Conservation (phyloP, 2,888 invertebrate genomes). For the Ariolimax columbianus region DNA sequence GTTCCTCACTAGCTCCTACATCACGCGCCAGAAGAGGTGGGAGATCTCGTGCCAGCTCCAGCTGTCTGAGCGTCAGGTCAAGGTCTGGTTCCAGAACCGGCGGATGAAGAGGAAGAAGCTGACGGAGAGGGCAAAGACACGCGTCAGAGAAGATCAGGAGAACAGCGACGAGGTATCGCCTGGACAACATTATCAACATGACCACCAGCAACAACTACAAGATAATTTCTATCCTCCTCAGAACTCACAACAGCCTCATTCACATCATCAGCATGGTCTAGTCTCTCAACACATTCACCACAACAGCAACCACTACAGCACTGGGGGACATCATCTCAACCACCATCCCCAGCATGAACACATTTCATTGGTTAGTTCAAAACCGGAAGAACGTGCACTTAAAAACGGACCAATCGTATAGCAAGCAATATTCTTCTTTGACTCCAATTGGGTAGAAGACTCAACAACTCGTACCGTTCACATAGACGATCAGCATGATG, state of each 20-base stretch:
- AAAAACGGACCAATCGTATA: no score
- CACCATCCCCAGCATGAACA: no score
- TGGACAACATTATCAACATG: neutral
- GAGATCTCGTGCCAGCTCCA: constrained; percentile 97
- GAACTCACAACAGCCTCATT: neutral
- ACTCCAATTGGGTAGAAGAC: no score
- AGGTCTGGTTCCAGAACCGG: constrained; percentile 99
- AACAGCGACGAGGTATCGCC: constrained; percentile 60
- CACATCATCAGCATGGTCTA: no score
- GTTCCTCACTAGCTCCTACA: constrained; percentile 98
- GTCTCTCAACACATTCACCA: no score
- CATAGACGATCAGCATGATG: no score
- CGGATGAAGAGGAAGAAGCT: constrained; percentile 98
- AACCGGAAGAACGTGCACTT: no score
- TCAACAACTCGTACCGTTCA: no score
- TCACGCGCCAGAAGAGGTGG: constrained; percentile 98
- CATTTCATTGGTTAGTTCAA: no score
- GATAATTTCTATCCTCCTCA: neutral
- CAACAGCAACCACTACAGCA: no score
- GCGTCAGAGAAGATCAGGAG: constrained; percentile 69
- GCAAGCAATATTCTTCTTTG: no score
- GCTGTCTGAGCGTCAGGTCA: constrained; percentile 90
- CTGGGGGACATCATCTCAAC: no score
- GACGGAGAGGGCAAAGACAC: constrained; percentile 76
- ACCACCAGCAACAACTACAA: constrained; percentile 21